phyloP scores from a whole-genome alignment of 2,888 invertebrate species.

The Eupeodes luniger region DNA sequence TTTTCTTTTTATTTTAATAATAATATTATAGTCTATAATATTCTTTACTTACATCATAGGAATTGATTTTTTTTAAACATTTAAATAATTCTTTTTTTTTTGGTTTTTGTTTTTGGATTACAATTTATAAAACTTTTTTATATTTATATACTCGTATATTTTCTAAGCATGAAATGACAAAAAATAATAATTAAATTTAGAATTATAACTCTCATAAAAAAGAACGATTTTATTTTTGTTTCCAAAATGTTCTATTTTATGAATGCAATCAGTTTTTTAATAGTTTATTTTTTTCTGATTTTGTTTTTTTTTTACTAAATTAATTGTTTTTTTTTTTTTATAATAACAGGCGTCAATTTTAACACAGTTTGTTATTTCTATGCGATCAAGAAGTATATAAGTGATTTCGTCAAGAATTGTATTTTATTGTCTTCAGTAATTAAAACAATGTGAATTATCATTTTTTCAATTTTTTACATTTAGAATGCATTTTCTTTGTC shows the following conservation, averaged over 20 bases:
- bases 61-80: conserved; percentile 61
- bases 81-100: conserved; percentile 37
- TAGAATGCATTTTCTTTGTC: conserved; percentile 18
- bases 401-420: conserved; percentile 61
- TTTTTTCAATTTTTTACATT: conserved; percentile 28
- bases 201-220: conserved; percentile 34
- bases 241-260: conserved; percentile 37
- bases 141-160: conserved; percentile 1
- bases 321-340: conserved; percentile 40
- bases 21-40: conserved; percentile 52
- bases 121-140: conserved; percentile 41
- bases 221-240: conserved; percentile 1
- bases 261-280: background rate
- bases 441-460: conserved; percentile 40
- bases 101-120: conserved; percentile 25
- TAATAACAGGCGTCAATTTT: conserved; percentile 65
- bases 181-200: conserved; percentile 40
- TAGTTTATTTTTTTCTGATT: background rate
- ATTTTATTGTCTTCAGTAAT: conserved; percentile 72
- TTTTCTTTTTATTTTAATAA: conserved; percentile 55
- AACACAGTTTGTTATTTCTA: conserved; percentile 70
- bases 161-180: conserved; percentile 60
- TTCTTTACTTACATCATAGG: conserved; percentile 51
- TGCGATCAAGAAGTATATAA: conserved; percentile 53
- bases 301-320: conserved; percentile 3